A percentile compares a stretch with the other conserved stretches of the same genome.
phyloP scores from a whole-genome alignment of 2,888 invertebrate species.

The Sialis lutaria region DNA sequence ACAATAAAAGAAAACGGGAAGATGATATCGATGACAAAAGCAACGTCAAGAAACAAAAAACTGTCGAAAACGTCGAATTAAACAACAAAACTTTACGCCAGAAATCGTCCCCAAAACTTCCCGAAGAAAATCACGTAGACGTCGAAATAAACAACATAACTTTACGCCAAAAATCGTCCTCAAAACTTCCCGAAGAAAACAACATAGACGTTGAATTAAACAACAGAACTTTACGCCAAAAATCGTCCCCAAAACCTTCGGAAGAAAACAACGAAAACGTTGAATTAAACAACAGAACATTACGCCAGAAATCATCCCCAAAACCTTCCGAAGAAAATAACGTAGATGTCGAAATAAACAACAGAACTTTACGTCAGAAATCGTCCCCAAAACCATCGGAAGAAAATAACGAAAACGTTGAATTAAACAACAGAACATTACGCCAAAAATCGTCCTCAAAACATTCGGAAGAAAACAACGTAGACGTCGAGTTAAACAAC shows the following conservation, averaged over 20 bases:
- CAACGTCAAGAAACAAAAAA: slow-evolving; percentile 9
- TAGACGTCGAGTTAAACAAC: not conserved
- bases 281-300: not conserved
- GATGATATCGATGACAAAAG: slow-evolving; percentile 2
- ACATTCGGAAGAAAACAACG: slow-evolving; percentile 9
- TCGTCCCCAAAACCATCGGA: slow-evolving; percentile 2
- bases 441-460: slow-evolving; percentile 1
- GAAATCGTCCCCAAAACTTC: too few species aligned
- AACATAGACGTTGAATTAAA: too few species aligned
- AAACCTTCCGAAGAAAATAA: slow-evolving; percentile 2
- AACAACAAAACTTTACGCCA: too few species aligned
- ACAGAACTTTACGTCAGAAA: not conserved
- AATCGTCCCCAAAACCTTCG: not conserved
- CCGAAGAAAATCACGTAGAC: too few species aligned
- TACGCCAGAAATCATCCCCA: not conserved
- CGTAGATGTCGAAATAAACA: slow-evolving; percentile 9
- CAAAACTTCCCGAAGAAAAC: too few species aligned
- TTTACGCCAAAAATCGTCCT: too few species aligned
- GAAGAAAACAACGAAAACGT: slow-evolving; percentile 19
- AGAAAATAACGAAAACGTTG: slow-evolving; percentile 10
- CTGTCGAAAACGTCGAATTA: too few species aligned
- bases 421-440: not conserved
- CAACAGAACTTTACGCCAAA: too few species aligned
- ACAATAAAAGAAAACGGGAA: not conserved
- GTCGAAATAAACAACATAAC: too few species aligned